phyloP scores from a whole-genome alignment of 2,888 invertebrate genomes.

The Zaprionus obscuricornis region DNA sequence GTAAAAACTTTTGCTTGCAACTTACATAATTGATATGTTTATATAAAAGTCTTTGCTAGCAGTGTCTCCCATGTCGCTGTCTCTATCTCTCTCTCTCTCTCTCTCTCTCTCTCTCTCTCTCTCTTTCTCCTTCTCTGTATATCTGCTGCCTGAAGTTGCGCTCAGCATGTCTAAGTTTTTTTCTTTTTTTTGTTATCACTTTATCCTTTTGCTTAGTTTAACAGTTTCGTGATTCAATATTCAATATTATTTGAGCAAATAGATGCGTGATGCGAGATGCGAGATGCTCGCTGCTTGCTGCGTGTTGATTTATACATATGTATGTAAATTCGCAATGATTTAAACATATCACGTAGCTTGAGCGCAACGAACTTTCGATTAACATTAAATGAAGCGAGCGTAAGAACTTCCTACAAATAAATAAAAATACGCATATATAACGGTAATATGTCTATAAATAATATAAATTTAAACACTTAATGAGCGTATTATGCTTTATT shows the following conservation, averaged over 20 bases:
- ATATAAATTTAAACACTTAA: conserved; percentile 43
- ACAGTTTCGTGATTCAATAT: conserved; percentile 10
- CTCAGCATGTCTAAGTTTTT: too few species aligned
- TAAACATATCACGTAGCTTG: conserved; percentile 21
- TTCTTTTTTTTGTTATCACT: background rate
- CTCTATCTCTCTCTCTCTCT: too few species aligned
- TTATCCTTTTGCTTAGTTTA: background rate
- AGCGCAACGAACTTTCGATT: conserved; percentile 8
- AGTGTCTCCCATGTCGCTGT: too few species aligned
- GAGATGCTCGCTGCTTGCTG: too few species aligned
- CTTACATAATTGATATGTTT: too few species aligned
- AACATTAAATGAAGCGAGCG: conserved; percentile 11
- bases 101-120: too few species aligned
- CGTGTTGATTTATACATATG: too few species aligned
- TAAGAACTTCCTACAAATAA: background rate
- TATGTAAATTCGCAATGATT: conserved; percentile 10
- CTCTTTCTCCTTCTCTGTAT: too few species aligned
- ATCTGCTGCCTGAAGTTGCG: too few species aligned
- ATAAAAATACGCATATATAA: background rate
- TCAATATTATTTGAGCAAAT: conserved; percentile 4
- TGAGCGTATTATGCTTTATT: conserved; percentile 38
- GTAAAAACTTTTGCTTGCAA: too few species aligned
- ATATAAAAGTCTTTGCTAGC: too few species aligned
- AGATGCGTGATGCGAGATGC: too few species aligned
- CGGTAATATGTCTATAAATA: background rate